Evolutionary conservation across 2,113 vertebrate species (phyloP).

Genomic region (Tringa solitaria): DNA sequence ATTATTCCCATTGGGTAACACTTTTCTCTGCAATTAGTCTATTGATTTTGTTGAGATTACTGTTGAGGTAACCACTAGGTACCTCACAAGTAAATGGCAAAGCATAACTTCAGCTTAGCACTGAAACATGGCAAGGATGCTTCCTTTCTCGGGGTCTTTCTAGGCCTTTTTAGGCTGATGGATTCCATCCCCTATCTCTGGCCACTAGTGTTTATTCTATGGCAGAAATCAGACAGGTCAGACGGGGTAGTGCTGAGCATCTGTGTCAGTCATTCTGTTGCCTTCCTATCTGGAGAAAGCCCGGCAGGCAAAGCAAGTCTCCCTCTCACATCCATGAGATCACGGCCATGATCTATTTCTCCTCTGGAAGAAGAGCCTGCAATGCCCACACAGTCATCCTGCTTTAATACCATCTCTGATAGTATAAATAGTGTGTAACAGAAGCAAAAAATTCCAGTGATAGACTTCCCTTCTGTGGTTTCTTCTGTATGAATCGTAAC

Average conservation of each 20-base stretch:
- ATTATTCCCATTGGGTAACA: not conserved
- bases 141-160: not conserved
- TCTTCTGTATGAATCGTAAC: not conserved
- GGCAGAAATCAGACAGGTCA: not conserved
- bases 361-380: not conserved
- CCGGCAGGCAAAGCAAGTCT: not conserved
- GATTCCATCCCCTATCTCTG: not conserved
- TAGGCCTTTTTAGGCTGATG: not conserved
- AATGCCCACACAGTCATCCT: not conserved
- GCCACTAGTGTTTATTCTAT: not conserved
- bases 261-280: not conserved
- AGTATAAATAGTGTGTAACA: not conserved
- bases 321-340: not conserved
- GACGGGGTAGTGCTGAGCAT: not conserved
- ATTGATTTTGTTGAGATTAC: constrained; percentile 1
- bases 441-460: not conserved
- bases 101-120: not conserved
- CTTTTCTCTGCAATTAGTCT: not conserved
- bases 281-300: not conserved
- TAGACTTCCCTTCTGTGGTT: accelerated
- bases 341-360: not conserved
- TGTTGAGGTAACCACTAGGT: not conserved
- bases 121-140: not conserved
- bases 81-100: not conserved
- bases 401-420: not conserved